Evolutionary conservation across 2,888 invertebrate genomes (phyloP).

Genomic region (Disparrhopalites patrizii): DNA sequence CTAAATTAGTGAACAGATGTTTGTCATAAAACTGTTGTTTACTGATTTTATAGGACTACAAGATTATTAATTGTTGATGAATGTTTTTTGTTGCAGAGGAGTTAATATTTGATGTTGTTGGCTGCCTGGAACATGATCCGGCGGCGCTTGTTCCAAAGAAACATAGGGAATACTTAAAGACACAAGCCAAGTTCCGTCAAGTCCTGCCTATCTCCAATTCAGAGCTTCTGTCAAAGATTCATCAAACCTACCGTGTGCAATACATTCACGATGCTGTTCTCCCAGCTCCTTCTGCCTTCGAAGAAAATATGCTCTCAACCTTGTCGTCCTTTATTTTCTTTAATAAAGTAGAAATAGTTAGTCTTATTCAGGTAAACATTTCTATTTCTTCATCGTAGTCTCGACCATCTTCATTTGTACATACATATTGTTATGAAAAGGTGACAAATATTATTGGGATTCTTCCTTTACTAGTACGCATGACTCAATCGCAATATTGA

Average conservation of each 20-base stretch:
- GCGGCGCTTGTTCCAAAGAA: slow-evolving; percentile 66
- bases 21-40: too few species aligned
- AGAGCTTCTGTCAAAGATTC: slow-evolving; percentile 95
- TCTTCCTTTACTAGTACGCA: too few species aligned
- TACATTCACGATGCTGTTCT: slow-evolving; percentile 98
- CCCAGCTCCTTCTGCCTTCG: slow-evolving; percentile 97
- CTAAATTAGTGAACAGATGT: too few species aligned
- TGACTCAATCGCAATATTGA: too few species aligned
- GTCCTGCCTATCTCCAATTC: slow-evolving; percentile 92
- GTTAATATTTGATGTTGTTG: slow-evolving; percentile 94
- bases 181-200: slow-evolving; percentile 85
- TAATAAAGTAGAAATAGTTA: slow-evolving; percentile 99
- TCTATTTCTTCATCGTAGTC: not conserved
- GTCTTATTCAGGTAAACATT: slow-evolving; percentile 67
- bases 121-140: slow-evolving; percentile 97
- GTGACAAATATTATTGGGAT: too few species aligned
- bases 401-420: too few species aligned
- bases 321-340: slow-evolving; percentile 99
- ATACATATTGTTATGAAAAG: too few species aligned
- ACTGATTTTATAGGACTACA: too few species aligned
- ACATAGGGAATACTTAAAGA: slow-evolving; percentile 93
- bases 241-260: slow-evolving; percentile 99
- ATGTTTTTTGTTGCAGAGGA: slow-evolving; percentile 64
- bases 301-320: slow-evolving; percentile 97
- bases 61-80: too few species aligned